Evolutionary conservation across 2,888 invertebrate genomes (phyloP), one percentile per base, ranked within the genome.

Genomic region (Idaea dimidiata): DNA sequence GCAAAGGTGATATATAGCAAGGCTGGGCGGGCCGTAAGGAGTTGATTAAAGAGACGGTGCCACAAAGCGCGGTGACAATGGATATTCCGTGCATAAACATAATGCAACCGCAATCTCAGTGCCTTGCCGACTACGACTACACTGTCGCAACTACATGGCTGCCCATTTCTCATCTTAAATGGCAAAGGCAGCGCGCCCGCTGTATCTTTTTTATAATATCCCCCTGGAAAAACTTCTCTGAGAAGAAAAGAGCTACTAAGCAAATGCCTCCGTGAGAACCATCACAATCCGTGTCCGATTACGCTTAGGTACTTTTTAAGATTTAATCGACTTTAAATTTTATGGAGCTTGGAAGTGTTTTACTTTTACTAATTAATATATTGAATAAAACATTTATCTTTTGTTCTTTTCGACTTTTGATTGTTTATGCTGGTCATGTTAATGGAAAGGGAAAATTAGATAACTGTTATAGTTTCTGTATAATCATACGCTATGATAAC

Each of bases 81-180:
- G 87, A 88, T 89, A 86, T 87, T 88, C 88, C 84, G 87, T 81
- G 85, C 84, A 86, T 84, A 86, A 87, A 82, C 84, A 86, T 84
- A 86, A 86, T 82, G 84, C 84, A 72, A 77, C 80, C 81, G 82
- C 88, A 86, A 88, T 89, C 87, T 87, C 80, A 83, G 82, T 73
- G 79, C 79, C 72, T 66, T 73, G 68, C 70, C 72, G 79, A 71
- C 72, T 70, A 68, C 43, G 71, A 68, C 24, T 24, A 24, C 72
- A 78, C 83, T 84, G 87, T 88, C 85, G 83, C 80, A 78, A 80
- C 81, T 82, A 82, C 84, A 84, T 72, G 78, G 82, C 83, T 84
- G 85, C 80, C 86, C 89, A 89, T 91, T 89, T 88, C 85, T 89
- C 89, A 89, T 87, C 84, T 85, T 81, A 87, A 91, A 89, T 82